Evolutionary conservation across 2,113 vertebrate species (phyloP).

Genomic region (Clarias macrocephalus): DNA sequence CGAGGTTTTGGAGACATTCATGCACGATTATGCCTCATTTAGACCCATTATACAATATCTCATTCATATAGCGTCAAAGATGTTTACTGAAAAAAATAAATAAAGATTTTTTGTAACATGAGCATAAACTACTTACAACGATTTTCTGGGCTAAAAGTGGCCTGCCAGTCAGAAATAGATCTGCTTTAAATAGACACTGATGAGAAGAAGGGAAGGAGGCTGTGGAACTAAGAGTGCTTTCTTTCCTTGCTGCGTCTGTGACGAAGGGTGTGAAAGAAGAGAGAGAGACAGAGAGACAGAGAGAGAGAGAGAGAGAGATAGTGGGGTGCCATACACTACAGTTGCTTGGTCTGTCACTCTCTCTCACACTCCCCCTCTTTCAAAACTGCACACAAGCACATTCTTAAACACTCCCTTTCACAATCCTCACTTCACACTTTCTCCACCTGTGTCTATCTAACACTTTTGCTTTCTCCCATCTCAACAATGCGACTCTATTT

Average conservation of each 20-base stretch:
- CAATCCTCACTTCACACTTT: slow-evolving; percentile 6
- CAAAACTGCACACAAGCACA: slow-evolving; percentile 20
- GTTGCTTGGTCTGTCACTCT: slow-evolving; percentile 10
- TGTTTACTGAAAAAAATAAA: slow-evolving; percentile 36
- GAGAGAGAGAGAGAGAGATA: slow-evolving; percentile 22
- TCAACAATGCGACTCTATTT: slow-evolving; percentile 17
- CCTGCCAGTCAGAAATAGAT: slow-evolving; percentile 35
- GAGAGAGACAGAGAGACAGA: not conserved
- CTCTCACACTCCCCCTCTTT: slow-evolving; percentile 12
- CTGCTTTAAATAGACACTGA: slow-evolving; percentile 52
- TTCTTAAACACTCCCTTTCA: slow-evolving; percentile 25
- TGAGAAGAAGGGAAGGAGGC: slow-evolving; percentile 44
- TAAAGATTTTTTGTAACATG: slow-evolving; percentile 48
- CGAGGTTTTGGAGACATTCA: not conserved
- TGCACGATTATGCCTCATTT: slow-evolving; percentile 9
- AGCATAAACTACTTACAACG: slow-evolving; percentile 45
- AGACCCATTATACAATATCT: slow-evolving; percentile 37
- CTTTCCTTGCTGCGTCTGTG: slow-evolving; percentile 7
- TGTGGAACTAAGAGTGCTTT: slow-evolving; percentile 22
- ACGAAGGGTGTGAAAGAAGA: slow-evolving; percentile 10
- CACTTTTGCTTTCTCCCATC: slow-evolving; percentile 11
- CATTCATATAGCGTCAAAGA: slow-evolving; percentile 27
- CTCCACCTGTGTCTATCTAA: slow-evolving; percentile 28
- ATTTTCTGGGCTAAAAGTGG: slow-evolving; percentile 47
- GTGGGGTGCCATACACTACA: slow-evolving; percentile 24